A percentile compares a stretch with the other conserved stretches of the same genome.
These are phyloP conservation scores for Urocyon cinereoargenteus DNA, from an alignment of 2,797 vertebrate genomes.

Conservation along the genomic window DNA sequence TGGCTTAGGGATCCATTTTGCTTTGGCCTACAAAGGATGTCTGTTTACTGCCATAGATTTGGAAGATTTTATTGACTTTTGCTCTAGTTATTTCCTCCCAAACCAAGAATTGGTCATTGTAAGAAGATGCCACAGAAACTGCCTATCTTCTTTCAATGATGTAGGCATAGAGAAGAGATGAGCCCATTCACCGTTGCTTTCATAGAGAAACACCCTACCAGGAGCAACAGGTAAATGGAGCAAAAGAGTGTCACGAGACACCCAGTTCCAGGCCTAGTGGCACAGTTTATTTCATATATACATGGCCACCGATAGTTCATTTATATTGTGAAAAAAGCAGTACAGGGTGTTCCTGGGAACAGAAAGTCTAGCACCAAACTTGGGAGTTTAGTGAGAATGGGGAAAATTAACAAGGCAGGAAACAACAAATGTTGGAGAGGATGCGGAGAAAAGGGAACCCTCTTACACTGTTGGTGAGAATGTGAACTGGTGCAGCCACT, in stretches of 20 bases:
- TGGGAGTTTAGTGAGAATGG: no score
- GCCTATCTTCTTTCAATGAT: not conserved
- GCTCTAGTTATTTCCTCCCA: not conserved
- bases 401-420: no score
- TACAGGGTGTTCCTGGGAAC: not conserved
- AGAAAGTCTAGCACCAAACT: not conserved
- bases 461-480: no score
- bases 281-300: not conserved
- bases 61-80: slow-evolving; percentile 3
- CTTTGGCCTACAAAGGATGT: not conserved
- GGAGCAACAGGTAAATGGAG: not conserved
- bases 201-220: not conserved
- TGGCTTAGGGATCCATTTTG: not conserved
- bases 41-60: not conserved
- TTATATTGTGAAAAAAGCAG: not conserved
- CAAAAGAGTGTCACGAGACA: not conserved
- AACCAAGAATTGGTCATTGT: not conserved
- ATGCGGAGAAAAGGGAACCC: no score
- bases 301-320: not conserved
- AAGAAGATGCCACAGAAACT: not conserved
- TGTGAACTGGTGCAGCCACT: no score
- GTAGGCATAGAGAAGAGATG: not conserved
- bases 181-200: not conserved
- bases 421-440: no score
- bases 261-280: not conserved